Evolutionary conservation across 2,797 vertebrate species (phyloP).

Genomic region (Bucorvus abyssinicus): DNA sequence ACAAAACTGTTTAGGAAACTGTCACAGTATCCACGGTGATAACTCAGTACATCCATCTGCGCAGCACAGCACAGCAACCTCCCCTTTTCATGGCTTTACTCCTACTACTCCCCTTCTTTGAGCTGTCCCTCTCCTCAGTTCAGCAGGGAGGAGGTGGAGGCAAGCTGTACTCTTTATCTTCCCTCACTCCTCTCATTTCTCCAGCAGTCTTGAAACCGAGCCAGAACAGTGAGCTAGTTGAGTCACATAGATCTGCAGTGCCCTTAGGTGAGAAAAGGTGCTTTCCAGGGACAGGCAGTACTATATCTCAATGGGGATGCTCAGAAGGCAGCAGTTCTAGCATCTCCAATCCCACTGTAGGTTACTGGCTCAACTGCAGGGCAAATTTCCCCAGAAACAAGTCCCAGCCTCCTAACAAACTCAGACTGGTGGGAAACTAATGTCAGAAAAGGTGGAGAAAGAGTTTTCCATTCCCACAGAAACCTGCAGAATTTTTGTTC

Average conservation of each 20-base stretch:
- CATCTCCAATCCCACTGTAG: neutral
- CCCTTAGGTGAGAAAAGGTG: neutral
- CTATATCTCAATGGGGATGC: neutral
- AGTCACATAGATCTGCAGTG: accelerated
- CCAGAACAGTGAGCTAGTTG: neutral
- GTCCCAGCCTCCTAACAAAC: neutral
- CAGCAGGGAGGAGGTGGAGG: neutral
- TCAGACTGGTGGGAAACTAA: neutral
- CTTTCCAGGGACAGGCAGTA: neutral
- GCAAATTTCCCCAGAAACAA: neutral
- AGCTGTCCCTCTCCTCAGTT: neutral
- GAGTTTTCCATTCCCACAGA: neutral
- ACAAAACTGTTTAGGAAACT: neutral
- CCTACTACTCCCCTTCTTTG: neutral
- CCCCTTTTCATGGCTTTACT: neutral
- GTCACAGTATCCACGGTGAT: neutral
- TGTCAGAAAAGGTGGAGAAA: neutral
- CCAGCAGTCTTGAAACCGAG: neutral
- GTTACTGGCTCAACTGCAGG: neutral
- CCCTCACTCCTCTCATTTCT: neutral
- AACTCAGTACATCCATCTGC: neutral
- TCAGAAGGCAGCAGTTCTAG: neutral
- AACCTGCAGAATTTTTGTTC: neutral
- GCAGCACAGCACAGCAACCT: neutral
- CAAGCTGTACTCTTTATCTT: neutral